Conservation (phyloP, 2,888 invertebrate genomes). For the Lycia hirtaria region DNA sequence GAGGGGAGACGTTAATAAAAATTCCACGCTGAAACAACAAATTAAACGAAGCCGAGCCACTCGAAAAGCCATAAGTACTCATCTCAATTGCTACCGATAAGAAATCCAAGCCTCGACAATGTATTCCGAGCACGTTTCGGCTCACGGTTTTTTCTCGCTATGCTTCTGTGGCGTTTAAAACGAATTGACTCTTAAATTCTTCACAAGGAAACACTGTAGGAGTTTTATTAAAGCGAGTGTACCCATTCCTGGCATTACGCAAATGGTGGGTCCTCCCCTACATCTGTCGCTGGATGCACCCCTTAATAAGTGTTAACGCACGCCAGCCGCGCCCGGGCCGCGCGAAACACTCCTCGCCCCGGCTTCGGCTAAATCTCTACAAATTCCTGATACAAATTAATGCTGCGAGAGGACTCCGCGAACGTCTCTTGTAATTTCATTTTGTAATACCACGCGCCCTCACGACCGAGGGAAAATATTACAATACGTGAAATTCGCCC, state of each 20-base stretch:
- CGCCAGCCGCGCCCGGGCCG: constrained; percentile 67
- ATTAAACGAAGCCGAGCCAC: constrained; percentile 85
- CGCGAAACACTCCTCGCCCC: constrained; percentile 78
- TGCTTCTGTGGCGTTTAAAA: constrained; percentile 82
- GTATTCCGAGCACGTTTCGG: constrained; percentile 84
- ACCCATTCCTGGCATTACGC: constrained; percentile 85
- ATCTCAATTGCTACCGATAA: constrained; percentile 85
- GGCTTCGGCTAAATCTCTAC: constrained; percentile 83
- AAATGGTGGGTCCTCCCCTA: constrained; percentile 84
- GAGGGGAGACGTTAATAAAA: constrained; percentile 84
- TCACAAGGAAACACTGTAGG: constrained; percentile 83
- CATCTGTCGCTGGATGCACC: constrained; percentile 85
- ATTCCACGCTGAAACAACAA: constrained; percentile 85
- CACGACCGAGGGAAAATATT: constrained; percentile 53
- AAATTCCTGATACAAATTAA: constrained; percentile 86
- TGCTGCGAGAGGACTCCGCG: constrained; percentile 72
- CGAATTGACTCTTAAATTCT: constrained; percentile 85
- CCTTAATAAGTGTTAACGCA: constrained; percentile 86
- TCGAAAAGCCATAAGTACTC: constrained; percentile 86
- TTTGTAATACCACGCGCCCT: constrained; percentile 66
- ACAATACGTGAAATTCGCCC: constrained; percentile 55
- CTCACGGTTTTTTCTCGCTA: constrained; percentile 82
- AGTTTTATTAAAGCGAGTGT: constrained; percentile 86
- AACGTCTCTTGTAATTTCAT: constrained; percentile 79
- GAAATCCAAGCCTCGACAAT: constrained; percentile 83